Percentiles rank a stretch among this genome's conserved stretches.
Conservation (phyloP, 2,888 invertebrate species). For the Heliconius cydno region DNA sequence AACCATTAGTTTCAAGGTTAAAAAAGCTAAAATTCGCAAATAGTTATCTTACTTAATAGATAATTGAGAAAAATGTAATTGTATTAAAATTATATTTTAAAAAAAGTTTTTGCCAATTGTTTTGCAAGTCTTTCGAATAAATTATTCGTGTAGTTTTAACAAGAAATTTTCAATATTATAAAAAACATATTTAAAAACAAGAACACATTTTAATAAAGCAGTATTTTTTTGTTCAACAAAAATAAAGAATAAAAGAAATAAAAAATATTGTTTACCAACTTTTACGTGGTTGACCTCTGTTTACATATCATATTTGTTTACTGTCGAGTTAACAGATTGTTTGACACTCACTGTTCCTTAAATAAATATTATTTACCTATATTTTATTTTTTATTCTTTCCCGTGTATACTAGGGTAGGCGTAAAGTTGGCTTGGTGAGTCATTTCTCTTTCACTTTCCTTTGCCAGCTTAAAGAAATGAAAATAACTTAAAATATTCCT, state of each 20-base stretch:
- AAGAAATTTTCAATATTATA: not conserved
- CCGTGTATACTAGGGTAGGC: not conserved
- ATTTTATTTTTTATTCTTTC: not conserved
- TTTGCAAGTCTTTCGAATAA: too few species aligned
- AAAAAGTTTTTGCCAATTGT: not conserved
- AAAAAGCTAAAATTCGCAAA: too few species aligned
- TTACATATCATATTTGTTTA: constrained; percentile 50
- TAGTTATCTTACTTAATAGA: too few species aligned
- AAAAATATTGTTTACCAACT: constrained; percentile 45
- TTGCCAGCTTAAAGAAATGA: not conserved
- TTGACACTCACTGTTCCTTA: constrained; percentile 45
- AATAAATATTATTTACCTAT: constrained; percentile 30
- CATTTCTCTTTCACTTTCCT: not conserved
- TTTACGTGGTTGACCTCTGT: constrained; percentile 49
- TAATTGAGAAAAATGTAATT: not conserved
- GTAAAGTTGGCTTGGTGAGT: not conserved
- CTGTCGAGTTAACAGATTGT: constrained; percentile 42
- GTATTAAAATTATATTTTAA: not conserved
- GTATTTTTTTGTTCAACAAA: too few species aligned
- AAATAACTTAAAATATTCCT: not conserved
- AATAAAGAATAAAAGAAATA: constrained; percentile 34
- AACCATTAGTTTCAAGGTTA: too few species aligned
- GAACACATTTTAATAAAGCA: too few species aligned
- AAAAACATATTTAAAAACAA: not conserved
- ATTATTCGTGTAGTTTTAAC: not conserved